A percentile compares a stretch with the other conserved stretches of the same genome.
phyloP scores from a whole-genome alignment of 2,888 invertebrate species.

The Phyllotreta striolata region DNA sequence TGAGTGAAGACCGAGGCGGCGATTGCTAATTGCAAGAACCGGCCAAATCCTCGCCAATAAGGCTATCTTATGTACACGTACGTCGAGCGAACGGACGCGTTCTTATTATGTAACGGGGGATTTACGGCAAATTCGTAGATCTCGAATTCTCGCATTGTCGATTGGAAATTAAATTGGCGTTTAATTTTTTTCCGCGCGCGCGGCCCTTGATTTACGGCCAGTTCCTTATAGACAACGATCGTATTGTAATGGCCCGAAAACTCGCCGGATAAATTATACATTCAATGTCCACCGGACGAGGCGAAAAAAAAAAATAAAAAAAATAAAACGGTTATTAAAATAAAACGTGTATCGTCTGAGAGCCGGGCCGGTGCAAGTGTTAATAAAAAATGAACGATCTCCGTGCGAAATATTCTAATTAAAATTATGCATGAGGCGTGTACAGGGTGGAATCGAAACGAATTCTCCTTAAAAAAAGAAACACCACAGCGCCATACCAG shows the following conservation, averaged over 20 bases:
- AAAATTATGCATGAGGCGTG: conserved; percentile 8
- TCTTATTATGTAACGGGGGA: conserved; percentile 39
- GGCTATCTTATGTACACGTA: conserved; percentile 40
- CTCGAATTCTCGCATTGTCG: no score
- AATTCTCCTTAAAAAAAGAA: background rate
- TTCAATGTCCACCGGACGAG: conserved; percentile 24
- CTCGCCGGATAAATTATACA: conserved; percentile 37
- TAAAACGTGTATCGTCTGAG: no score
- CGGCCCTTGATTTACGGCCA: conserved; percentile 38
- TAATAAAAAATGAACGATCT: background rate
- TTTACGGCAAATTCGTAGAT: conserved; percentile 18
- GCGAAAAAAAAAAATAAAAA: conserved; percentile 12
- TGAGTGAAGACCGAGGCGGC: conserved; percentile 41
- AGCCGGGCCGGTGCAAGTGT: conserved; percentile 10
- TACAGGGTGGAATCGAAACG: background rate
- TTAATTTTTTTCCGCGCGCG: no score
- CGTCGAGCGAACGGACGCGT: conserved; percentile 25
- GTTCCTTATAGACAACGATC: conserved; percentile 41
- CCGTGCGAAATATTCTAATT: conserved; percentile 17
- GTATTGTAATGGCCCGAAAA: conserved; percentile 36
- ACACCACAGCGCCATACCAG: background rate
- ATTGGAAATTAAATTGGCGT: no score
- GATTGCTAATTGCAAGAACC: conserved; percentile 45
- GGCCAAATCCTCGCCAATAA: conserved; percentile 40
- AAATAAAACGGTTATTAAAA: no score